These are phyloP conservation scores for Phocides pigmalion DNA, from an alignment of 1,140 invertebrate genomes.

Conservation along the genomic window DNA sequence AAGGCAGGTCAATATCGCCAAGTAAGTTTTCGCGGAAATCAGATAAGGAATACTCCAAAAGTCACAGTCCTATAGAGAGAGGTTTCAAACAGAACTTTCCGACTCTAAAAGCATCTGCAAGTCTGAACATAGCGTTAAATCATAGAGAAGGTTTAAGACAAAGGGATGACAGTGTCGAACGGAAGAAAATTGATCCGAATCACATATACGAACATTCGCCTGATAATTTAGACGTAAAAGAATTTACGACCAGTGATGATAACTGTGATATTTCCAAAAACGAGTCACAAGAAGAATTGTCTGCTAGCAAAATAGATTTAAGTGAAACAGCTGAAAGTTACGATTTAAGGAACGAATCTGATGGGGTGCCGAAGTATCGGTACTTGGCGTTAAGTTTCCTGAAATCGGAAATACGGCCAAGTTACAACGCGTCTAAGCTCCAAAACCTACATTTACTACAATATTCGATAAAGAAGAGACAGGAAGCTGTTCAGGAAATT, in stretches of 20 bases:
- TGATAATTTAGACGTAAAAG: conserved; percentile 71
- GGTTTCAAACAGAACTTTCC: conserved; percentile 73
- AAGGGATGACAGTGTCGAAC: conserved; percentile 52
- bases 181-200: conserved; percentile 54
- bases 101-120: conserved; percentile 58
- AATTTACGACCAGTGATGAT: conserved; percentile 64
- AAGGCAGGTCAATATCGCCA: conserved; percentile 73
- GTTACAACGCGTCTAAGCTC: conserved; percentile 90
- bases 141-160: conserved; percentile 43
- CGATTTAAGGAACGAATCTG: conserved; percentile 69
- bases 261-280: conserved; percentile 67
- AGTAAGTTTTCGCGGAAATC: conserved; percentile 60
- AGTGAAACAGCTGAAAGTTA: conserved; percentile 81
- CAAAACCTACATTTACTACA: conserved; percentile 78
- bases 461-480: conserved; percentile 78
- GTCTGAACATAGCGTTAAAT: conserved; percentile 59
- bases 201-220: conserved; percentile 80
- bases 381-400: conserved; percentile 77
- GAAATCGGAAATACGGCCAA: conserved; percentile 87
- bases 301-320: conserved; percentile 71
- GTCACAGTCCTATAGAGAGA: conserved; percentile 73
- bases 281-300: conserved; percentile 67
- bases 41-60: conserved; percentile 77
- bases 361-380: conserved; percentile 67
- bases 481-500: conserved; percentile 77